Conservation (phyloP, 2,797 vertebrate genomes). For the Tadarida brasiliensis region DNA sequence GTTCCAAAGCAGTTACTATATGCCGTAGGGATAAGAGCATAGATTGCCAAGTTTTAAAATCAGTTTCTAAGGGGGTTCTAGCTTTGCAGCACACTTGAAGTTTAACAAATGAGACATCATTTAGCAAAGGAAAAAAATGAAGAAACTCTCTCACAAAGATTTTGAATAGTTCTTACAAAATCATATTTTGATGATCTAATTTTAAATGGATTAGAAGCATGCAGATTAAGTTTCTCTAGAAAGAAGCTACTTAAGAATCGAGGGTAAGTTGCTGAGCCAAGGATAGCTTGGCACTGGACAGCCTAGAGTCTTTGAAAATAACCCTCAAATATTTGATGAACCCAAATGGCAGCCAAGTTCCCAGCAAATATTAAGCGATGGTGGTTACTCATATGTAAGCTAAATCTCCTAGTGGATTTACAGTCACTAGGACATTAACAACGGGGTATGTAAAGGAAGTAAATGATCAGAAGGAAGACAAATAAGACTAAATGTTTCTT, state of each 20-base stretch:
- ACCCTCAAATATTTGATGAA: constrained; percentile 75
- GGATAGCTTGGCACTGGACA: constrained; percentile 66
- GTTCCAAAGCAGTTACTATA: constrained; percentile 22
- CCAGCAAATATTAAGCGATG: constrained; percentile 52
- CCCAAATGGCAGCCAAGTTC: constrained; percentile 70
- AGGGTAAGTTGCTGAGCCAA: constrained; percentile 41
- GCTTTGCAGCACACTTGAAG: constrained; percentile 58
- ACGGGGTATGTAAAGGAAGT: constrained; percentile 47
- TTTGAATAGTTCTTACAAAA: constrained; percentile 61
- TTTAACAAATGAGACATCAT: constrained; percentile 68
- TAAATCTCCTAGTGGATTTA: constrained; percentile 73
- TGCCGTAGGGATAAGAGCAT: constrained; percentile 19
- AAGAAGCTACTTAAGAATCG: constrained; percentile 63
- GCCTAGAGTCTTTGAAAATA: constrained; percentile 65
- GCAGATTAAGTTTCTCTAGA: constrained; percentile 73
- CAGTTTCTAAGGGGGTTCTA: constrained; percentile 48
- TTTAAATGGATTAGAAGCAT: constrained; percentile 78
- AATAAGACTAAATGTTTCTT: neutral
- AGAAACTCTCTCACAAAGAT: constrained; percentile 54
- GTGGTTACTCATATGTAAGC: constrained; percentile 64
- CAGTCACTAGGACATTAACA: constrained; percentile 47
- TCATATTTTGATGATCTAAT: constrained; percentile 66
- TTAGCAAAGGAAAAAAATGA: neutral
- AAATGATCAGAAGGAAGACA: constrained; percentile 52
- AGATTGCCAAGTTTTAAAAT: constrained; percentile 61